A percentile compares a stretch with the other conserved stretches of the same genome.
These are phyloP conservation scores for Spizaetus ornatus DNA, from an alignment of 2,113 vertebrate species.

Conservation along the genomic window DNA sequence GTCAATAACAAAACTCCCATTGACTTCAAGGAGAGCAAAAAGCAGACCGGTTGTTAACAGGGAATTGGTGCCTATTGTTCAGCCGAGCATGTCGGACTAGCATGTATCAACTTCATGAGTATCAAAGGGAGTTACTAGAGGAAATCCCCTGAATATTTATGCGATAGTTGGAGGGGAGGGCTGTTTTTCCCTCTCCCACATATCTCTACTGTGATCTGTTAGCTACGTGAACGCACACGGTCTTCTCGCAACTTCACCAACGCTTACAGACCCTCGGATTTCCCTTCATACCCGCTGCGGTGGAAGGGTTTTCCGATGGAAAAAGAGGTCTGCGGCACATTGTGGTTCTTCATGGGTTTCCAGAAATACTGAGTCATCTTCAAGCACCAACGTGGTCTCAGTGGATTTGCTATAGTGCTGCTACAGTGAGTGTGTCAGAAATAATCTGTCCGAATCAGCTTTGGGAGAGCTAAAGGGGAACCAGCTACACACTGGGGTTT, in stretches of 20 bases:
- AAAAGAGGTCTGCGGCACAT: neutral
- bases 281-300: neutral
- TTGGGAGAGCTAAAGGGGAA: neutral
- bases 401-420: neutral
- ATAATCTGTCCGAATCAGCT: neutral
- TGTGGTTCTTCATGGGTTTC: neutral
- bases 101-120: conserved; percentile 30
- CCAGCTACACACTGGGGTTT: conserved; percentile 26
- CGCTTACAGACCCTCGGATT: fast-evolving
- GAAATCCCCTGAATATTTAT: conserved; percentile 62
- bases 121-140: conserved; percentile 55
- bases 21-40: conserved; percentile 33
- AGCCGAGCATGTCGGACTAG: neutral
- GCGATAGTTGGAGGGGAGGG: neutral
- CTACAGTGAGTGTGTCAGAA: neutral
- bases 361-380: conserved; percentile 23
- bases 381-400: neutral
- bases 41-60: neutral
- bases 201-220: neutral
- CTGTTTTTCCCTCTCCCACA: neutral
- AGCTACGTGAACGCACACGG: fast-evolving
- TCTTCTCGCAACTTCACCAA: neutral
- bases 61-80: conserved; percentile 23
- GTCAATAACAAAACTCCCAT: neutral
- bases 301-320: neutral